Evolutionary conservation across 2,113 vertebrate species (phyloP).

Genomic region (Melospiza georgiana): DNA sequence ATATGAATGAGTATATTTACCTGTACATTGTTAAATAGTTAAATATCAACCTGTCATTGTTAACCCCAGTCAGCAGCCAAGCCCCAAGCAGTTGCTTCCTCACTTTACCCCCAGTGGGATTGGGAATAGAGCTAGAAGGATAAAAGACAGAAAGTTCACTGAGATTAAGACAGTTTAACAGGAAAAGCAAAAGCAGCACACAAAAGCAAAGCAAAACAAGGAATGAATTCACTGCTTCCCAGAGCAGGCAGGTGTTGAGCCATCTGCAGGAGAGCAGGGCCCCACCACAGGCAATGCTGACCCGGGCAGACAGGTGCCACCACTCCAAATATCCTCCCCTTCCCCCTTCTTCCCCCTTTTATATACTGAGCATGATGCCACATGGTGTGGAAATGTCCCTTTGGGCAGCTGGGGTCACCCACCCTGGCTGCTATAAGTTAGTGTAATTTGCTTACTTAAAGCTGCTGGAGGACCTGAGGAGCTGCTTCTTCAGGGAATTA

Average conservation of each 20-base stretch:
- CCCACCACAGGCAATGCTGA: accelerated
- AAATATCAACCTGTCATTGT: background rate
- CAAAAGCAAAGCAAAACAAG: background rate
- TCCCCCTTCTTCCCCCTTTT: background rate
- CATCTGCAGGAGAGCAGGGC: background rate
- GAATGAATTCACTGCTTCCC: background rate
- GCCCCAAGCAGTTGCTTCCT: background rate
- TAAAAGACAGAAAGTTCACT: background rate
- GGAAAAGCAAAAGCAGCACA: background rate
- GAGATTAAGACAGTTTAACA: background rate
- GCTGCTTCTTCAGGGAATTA: background rate
- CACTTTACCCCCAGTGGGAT: background rate
- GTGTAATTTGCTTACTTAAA: background rate
- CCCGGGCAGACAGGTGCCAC: accelerated
- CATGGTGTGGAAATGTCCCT: background rate
- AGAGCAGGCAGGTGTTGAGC: background rate
- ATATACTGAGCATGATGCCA: background rate
- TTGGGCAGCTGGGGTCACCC: background rate
- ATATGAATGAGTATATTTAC: background rate
- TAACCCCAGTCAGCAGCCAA: background rate
- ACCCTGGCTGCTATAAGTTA: background rate
- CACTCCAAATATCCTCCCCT: background rate
- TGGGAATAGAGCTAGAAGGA: background rate
- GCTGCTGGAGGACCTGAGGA: background rate
- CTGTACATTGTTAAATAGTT: background rate